These are phyloP conservation scores for Paratrypauchen microcephalus DNA, from an alignment of 2,797 vertebrate genomes.

Conservation along the genomic window DNA sequence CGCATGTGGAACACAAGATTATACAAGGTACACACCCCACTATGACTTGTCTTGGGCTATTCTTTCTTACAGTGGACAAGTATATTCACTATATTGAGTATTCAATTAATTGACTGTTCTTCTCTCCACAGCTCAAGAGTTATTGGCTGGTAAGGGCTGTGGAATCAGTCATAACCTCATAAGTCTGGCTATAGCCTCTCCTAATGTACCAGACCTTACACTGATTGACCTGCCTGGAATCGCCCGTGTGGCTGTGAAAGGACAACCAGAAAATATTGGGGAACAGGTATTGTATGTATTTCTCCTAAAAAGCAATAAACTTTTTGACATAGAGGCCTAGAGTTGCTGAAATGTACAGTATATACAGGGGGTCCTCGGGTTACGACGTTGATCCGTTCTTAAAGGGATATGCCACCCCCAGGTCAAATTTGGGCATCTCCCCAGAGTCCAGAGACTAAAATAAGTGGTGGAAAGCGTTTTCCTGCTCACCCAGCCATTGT, in stretches of 20 bases:
- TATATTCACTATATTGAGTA: background rate
- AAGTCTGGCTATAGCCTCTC: constrained; percentile 81
- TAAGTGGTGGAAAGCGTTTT: too few relatives aligned
- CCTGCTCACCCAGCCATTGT: too few relatives aligned
- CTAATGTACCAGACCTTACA: constrained; percentile 85
- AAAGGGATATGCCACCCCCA: too few relatives aligned
- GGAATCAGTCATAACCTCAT: constrained; percentile 82
- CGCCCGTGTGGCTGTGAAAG: constrained; percentile 81
- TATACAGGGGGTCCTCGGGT: too few relatives aligned
- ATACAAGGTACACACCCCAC: constrained; percentile 23
- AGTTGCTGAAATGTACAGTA: too few relatives aligned
- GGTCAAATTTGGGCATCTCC: too few relatives aligned
- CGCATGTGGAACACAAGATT: constrained; percentile 52
- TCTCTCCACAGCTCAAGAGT: constrained; percentile 15
- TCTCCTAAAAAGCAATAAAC: too few relatives aligned
- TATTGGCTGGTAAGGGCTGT: background rate
- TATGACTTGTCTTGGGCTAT: background rate
- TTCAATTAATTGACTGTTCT: background rate
- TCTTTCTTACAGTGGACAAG: background rate
- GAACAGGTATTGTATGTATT: constrained; percentile 70
- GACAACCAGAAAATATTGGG: constrained; percentile 84
- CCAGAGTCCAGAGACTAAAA: too few relatives aligned
- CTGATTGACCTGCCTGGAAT: constrained; percentile 91
- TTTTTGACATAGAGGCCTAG: too few relatives aligned
- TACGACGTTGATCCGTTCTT: too few relatives aligned